Conservation (phyloP, 2,888 invertebrate genomes). For the Dryomyza anilis region DNA sequence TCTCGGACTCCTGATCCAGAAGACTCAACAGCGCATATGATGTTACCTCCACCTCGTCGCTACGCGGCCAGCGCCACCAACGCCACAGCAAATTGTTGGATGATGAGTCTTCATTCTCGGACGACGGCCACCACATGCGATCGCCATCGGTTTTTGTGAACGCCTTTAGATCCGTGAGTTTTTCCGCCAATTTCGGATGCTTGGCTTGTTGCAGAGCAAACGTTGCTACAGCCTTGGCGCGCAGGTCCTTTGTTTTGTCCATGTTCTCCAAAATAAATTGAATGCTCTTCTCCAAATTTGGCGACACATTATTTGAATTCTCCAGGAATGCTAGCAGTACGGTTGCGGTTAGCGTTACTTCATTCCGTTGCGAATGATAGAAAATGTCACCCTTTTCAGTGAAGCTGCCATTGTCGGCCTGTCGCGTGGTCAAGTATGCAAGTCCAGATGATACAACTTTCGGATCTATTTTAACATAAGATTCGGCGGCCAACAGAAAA, state of each 20-base stretch:
- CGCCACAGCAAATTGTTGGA: slow-evolving; percentile 21
- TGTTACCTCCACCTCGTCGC: slow-evolving; percentile 52
- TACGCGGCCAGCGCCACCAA: slow-evolving; percentile 61
- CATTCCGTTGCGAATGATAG: slow-evolving; percentile 72
- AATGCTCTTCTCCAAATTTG: slow-evolving; percentile 74
- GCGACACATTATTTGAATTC: slow-evolving; percentile 48
- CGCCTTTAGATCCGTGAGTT: slow-evolving; percentile 59
- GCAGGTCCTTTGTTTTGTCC: slow-evolving; percentile 69
- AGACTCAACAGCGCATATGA: slow-evolving; percentile 52
- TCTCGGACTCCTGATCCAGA: slow-evolving; percentile 47
- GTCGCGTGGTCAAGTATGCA: slow-evolving; percentile 72
- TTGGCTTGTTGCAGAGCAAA: slow-evolving; percentile 79
- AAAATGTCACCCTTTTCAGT: slow-evolving; percentile 74
- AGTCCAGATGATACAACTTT: slow-evolving; percentile 70
- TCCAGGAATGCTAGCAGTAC: slow-evolving; percentile 77
- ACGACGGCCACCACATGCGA: slow-evolving; percentile 84
- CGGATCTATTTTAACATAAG: slow-evolving; percentile 73
- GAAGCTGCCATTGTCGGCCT: slow-evolving; percentile 77
- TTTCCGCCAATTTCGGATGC: slow-evolving; percentile 68
- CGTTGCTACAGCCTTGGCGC: slow-evolving; percentile 76
- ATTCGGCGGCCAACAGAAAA: slow-evolving; percentile 72
- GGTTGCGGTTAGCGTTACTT: slow-evolving; percentile 78
- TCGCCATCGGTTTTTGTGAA: slow-evolving; percentile 67
- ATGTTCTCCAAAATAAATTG: slow-evolving; percentile 75
- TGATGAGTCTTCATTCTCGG: slow-evolving; percentile 55